phyloP scores from a whole-genome alignment of 2,113 vertebrate species.

The Loxodonta africana region DNA sequence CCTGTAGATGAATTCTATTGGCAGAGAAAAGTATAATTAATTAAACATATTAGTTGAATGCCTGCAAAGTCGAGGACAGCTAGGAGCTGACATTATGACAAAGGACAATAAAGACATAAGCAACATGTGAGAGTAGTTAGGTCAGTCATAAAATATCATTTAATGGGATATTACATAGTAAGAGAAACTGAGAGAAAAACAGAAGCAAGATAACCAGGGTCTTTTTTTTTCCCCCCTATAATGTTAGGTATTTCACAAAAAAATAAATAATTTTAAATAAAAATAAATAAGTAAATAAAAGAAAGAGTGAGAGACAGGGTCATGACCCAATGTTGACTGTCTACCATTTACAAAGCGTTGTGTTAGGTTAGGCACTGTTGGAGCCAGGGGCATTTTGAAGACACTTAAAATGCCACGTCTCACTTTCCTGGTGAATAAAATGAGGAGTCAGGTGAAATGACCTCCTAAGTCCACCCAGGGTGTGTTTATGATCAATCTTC shows the following conservation, averaged over 20 bases:
- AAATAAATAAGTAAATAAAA: no score
- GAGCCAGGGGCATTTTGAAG: not conserved
- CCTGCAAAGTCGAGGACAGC: not conserved
- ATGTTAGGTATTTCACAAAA: not conserved
- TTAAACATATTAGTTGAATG: not conserved
- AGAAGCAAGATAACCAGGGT: not conserved
- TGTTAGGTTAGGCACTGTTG: not conserved
- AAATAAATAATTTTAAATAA: not conserved
- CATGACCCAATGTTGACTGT: not conserved
- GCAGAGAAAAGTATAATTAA: not conserved
- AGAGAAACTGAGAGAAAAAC: not conserved
- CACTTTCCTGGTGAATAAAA: not conserved
- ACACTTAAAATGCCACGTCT: not conserved
- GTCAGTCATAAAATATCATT: not conserved
- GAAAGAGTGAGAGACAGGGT: not conserved
- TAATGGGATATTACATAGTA: not conserved
- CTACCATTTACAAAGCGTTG: not conserved
- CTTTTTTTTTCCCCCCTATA: not conserved
- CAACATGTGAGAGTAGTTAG: not conserved
- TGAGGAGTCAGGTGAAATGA: not conserved
- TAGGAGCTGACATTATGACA: not conserved
- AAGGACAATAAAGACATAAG: not conserved
- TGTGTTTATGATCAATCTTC: not conserved
- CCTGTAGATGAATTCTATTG: not conserved
- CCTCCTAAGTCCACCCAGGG: not conserved